These are phyloP conservation scores for Tokudaia muenninki DNA, from an alignment of 2,797 vertebrate species.

Conservation along the genomic window DNA sequence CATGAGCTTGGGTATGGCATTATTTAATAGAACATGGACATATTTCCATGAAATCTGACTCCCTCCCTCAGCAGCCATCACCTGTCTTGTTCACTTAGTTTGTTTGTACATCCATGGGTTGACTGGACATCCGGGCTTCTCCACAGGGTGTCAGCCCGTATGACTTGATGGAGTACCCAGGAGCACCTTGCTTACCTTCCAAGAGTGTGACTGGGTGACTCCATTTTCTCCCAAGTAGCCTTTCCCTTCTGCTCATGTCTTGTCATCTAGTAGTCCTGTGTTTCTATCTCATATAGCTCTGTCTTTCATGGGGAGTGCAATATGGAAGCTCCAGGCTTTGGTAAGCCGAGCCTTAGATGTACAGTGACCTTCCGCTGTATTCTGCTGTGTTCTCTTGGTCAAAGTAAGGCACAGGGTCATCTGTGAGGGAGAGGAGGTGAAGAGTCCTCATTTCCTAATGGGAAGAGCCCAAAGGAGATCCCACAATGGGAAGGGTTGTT, in stretches of 20 bases:
- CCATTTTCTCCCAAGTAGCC: not conserved
- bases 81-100: not conserved
- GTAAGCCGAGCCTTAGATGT: not conserved
- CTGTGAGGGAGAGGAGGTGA: not conserved
- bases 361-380: not conserved
- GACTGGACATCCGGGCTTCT: not conserved
- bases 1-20: not conserved
- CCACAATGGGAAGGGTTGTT: not conserved
- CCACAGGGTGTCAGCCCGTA: rapidly evolving
- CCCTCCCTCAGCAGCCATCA: not conserved
- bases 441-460: no score
- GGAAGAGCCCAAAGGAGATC: not conserved
- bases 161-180: not conserved
- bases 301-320: not conserved
- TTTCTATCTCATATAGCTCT: not conserved
- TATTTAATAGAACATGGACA: not conserved
- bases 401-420: not conserved
- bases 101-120: not conserved
- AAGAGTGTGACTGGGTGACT: not conserved
- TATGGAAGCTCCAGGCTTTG: not conserved
- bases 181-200: rapidly evolving
- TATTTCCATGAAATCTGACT: not conserved
- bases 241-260: not conserved
- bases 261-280: not conserved
- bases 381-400: not conserved